Conservation (phyloP, 2,888 invertebrate species). For the Hypsopygia costalis region DNA sequence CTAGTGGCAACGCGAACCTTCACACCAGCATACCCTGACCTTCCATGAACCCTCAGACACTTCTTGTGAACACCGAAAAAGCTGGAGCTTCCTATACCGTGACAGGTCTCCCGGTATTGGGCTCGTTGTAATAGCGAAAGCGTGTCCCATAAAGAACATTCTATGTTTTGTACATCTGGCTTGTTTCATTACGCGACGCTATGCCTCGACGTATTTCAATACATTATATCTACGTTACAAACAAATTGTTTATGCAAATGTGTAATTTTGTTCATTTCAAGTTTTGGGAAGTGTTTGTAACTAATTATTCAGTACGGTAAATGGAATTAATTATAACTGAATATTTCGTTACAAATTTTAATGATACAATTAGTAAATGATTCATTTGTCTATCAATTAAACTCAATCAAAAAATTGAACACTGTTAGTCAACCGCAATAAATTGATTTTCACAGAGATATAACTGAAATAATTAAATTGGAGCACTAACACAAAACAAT, state of each 20-base stretch:
- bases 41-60: slow-evolving; percentile 22
- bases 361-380: too few species aligned
- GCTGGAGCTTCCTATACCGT: slow-evolving; percentile 29
- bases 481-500: too few species aligned
- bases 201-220: slow-evolving; percentile 27
- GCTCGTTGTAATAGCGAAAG: slow-evolving; percentile 59
- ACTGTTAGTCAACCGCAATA: too few species aligned
- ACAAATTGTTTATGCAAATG: slow-evolving; percentile 14
- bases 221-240: slow-evolving; percentile 18
- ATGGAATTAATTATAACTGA: neutral
- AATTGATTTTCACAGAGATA: too few species aligned
- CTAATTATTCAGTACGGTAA: neutral
- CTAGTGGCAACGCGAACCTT: slow-evolving; percentile 35
- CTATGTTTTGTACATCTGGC: slow-evolving; percentile 69
- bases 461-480: too few species aligned
- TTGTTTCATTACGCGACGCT: slow-evolving; percentile 59
- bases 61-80: slow-evolving; percentile 28
- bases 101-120: slow-evolving; percentile 52
- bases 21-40: slow-evolving; percentile 36
- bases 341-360: neutral
- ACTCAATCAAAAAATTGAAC: too few species aligned
- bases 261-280: slow-evolving; percentile 7
- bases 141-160: slow-evolving; percentile 71
- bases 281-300: slow-evolving; percentile 3
- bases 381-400: too few species aligned